These are phyloP conservation scores for Lytechinus pictus DNA, from an alignment of 35 echinoderm and acorn worm species.

Conservation along the genomic window DNA sequence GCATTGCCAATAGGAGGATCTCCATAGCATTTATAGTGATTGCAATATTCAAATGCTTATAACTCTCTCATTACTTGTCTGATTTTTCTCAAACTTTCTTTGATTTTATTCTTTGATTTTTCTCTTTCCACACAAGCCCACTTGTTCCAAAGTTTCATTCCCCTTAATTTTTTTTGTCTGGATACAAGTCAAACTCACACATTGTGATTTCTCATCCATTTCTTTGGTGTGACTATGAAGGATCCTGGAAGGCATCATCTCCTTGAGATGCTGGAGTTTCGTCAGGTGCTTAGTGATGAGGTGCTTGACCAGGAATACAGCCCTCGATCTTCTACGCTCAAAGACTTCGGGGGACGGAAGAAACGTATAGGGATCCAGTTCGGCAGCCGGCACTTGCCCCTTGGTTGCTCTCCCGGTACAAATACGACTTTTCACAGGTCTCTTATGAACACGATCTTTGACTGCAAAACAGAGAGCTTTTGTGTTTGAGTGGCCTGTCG, in stretches of 20 bases:
- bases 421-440: too few species aligned
- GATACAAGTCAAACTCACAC: background rate
- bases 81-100: too few species aligned
- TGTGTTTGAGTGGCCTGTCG: background rate
- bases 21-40: too few species aligned
- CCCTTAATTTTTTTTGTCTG: too few species aligned
- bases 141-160: too few species aligned
- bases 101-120: too few species aligned
- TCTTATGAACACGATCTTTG: background rate
- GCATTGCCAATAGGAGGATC: too few species aligned
- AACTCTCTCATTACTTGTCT: too few species aligned
- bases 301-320: background rate
- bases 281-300: background rate
- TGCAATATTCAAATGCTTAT: too few species aligned
- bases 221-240: background rate
- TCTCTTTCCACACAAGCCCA: too few species aligned
- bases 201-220: background rate
- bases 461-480: background rate
- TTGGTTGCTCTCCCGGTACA: background rate
- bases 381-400: background rate
- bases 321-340: background rate
- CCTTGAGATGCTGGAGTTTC: background rate
- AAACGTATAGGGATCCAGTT: background rate
- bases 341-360: conserved; percentile 1
- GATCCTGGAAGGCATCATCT: background rate